Evolutionary conservation across 2,888 invertebrate species (phyloP).

Genomic region (Nymphalis polychloros): DNA sequence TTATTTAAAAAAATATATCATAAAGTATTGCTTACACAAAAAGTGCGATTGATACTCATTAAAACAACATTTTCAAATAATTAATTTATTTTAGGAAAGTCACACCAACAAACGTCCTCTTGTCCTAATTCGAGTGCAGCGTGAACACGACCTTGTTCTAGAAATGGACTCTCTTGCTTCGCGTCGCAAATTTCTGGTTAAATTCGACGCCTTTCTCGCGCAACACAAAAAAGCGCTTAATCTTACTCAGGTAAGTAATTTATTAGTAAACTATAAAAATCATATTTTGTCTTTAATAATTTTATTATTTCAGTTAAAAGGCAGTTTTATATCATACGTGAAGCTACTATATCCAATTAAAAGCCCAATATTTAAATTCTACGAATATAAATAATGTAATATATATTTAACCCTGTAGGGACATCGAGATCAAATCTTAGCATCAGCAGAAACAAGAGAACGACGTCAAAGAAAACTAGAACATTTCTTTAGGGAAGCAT

Average conservation of each 20-base stretch:
- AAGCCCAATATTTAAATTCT: not conserved
- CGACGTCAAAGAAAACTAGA: slow-evolving; percentile 95
- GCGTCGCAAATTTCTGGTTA: slow-evolving; percentile 92
- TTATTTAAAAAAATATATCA: not conserved
- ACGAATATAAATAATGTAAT: not conserved
- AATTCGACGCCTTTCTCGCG: slow-evolving; percentile 91
- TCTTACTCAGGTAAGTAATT: slow-evolving; percentile 82
- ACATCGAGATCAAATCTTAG: slow-evolving; percentile 92
- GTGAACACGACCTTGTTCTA: slow-evolving; percentile 95
- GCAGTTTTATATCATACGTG: not conserved
- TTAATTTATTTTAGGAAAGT: slow-evolving; percentile 70
- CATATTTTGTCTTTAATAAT: not conserved
- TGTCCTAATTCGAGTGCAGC: slow-evolving; percentile 89
- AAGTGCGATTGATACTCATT: no score
- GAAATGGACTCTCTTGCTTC: slow-evolving; percentile 92
- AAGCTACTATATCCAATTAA: not conserved
- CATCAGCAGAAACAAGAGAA: slow-evolving; percentile 96
- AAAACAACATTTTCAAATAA: not conserved
- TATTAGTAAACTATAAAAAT: not conserved
- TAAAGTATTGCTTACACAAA: not conserved
- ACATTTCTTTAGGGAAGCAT: slow-evolving; percentile 97
- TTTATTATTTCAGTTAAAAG: no score
- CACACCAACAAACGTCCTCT: slow-evolving; percentile 89
- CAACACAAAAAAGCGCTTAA: slow-evolving; percentile 92
- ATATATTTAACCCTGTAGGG: slow-evolving; percentile 60